Conservation (phyloP, 2,797 vertebrate genomes). For the Otolemur crassicaudatus region DNA sequence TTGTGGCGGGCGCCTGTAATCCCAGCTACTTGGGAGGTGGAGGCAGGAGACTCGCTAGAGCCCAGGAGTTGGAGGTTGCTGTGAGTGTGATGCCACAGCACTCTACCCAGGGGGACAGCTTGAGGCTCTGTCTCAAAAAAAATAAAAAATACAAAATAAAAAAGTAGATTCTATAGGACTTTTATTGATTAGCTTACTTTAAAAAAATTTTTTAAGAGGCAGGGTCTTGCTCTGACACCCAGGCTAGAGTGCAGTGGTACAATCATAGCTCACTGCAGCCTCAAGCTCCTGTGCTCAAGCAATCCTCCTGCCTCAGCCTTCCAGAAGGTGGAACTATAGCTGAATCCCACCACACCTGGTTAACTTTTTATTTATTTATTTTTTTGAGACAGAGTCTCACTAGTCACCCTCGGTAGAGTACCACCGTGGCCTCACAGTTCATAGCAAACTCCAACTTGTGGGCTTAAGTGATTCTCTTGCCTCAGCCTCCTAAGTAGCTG, state of each 20-base stretch:
- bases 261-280: not conserved
- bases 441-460: not conserved
- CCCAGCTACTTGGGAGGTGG: no score
- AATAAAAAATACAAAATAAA: no score
- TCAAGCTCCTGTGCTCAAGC: not conserved
- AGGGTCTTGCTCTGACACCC: not conserved
- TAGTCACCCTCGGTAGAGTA: not conserved
- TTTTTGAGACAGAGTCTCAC: not conserved
- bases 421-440: no score
- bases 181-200: not conserved
- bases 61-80: no score
- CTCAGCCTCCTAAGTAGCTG: not conserved
- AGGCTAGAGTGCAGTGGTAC: not conserved
- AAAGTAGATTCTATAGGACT: not conserved
- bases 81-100: no score
- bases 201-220: not conserved
- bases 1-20: no score
- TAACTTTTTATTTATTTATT: not conserved
- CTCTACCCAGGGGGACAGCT: no score
- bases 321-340: not conserved
- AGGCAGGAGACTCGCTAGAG: no score
- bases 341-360: not conserved
- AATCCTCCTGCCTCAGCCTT: not conserved
- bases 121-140: no score
- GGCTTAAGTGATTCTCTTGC: not conserved